Evolutionary conservation across 2,888 invertebrate species (phyloP).

Genomic region (Dryomyza anilis): DNA sequence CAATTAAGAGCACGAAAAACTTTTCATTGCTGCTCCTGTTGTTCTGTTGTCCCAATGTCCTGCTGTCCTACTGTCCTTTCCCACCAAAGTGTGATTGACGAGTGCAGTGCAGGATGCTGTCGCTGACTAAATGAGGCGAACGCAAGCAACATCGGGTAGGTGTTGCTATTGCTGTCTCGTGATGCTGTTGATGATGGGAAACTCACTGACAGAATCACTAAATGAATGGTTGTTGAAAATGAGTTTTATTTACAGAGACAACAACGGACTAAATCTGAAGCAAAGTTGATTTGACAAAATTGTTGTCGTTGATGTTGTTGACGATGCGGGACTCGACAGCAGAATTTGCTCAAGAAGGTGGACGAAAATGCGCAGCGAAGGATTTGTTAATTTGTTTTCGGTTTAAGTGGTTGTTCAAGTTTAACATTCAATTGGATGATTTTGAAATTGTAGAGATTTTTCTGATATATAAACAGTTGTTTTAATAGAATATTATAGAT

Average conservation of each 20-base stretch:
- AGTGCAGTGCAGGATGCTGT: neutral
- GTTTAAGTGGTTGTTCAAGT: neutral
- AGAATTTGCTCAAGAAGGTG: neutral
- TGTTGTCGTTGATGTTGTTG: too few relatives aligned
- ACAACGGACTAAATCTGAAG: neutral
- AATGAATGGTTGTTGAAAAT: neutral
- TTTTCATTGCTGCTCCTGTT: neutral
- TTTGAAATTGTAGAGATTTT: neutral
- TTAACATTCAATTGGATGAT: neutral
- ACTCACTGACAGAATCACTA: neutral
- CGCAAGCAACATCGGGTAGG: neutral
- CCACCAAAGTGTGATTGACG: too few relatives aligned
- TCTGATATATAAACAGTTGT: too few relatives aligned
- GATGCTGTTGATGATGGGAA: too few relatives aligned
- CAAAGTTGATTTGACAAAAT: neutral
- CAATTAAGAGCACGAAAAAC: conserved; percentile 22
- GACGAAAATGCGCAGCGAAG: neutral
- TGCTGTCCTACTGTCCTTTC: too few relatives aligned
- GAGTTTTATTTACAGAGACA: neutral
- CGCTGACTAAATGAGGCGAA: neutral
- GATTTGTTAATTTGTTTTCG: neutral
- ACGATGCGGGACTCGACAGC: too few relatives aligned
- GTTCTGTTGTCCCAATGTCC: neutral
- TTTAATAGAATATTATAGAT: too few relatives aligned
- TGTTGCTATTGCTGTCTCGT: too few relatives aligned